A percentile compares a stretch with the other conserved stretches of the same genome.
Evolutionary conservation across 2,113 vertebrate species (phyloP).

Genomic region (Tyrannus savana): DNA sequence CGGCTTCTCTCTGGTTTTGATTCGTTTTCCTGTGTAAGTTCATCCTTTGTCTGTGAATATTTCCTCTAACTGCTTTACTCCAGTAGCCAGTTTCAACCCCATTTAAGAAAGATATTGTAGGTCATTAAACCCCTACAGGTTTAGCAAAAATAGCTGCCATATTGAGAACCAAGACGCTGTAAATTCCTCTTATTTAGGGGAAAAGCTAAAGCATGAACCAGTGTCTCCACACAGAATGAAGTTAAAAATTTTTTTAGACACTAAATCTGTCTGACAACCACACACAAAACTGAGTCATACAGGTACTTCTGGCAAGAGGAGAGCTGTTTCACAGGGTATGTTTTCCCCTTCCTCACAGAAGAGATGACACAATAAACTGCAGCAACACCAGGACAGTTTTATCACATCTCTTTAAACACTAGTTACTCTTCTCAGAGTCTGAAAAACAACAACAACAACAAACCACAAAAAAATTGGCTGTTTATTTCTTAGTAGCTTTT

Average conservation of each 20-base stretch:
- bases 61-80: not conserved
- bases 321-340: not conserved
- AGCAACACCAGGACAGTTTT: not conserved
- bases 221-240: not conserved
- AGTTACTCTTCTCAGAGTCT: not conserved
- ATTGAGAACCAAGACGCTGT: not conserved
- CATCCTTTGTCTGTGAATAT: not conserved
- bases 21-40: not conserved
- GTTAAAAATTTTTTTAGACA: not conserved
- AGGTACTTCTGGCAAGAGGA: not conserved
- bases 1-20: not conserved
- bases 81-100: fast-evolving
- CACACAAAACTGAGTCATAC: not conserved
- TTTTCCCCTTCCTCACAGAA: not conserved
- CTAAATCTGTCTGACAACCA: not conserved
- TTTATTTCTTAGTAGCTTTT: not conserved
- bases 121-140: not conserved
- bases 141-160: not conserved
- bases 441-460: not conserved
- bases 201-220: not conserved
- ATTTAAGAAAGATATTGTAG: not conserved
- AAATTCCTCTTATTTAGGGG: not conserved
- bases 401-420: not conserved
- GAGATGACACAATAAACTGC: not conserved
- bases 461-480: fast-evolving